Percentiles rank a stretch among this genome's conserved stretches.
These are phyloP conservation scores for Pelmatolapia mariae DNA, from an alignment of 2,113 vertebrate species.

Conservation along the genomic window DNA sequence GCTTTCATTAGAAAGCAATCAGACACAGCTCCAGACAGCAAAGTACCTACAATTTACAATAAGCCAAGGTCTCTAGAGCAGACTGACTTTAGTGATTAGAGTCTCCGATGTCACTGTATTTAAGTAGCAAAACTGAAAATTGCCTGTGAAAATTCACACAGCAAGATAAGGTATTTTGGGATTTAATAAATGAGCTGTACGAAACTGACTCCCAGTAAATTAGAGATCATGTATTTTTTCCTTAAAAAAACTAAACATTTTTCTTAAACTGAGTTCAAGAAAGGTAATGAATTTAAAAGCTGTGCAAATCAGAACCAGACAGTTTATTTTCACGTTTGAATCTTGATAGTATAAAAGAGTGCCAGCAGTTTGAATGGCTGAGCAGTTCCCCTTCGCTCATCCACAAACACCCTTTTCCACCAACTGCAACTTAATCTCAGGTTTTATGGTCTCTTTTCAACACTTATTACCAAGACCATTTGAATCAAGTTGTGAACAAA, in stretches of 20 bases:
- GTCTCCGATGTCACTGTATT: neutral
- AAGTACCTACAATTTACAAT: neutral
- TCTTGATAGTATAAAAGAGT: neutral
- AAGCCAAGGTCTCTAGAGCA: neutral
- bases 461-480: neutral
- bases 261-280: neutral
- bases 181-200: neutral
- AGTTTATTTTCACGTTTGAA: neutral
- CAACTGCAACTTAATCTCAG: neutral
- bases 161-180: neutral
- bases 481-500: neutral
- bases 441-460: neutral
- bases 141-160: neutral
- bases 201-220: neutral
- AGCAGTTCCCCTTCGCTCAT: neutral
- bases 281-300: neutral
- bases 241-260: neutral
- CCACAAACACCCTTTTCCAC: neutral
- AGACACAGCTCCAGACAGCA: neutral
- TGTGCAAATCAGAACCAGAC: neutral
- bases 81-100: neutral
- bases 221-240: neutral
- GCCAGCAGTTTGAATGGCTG: neutral
- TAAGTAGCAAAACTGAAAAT: neutral
- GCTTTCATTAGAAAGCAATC: neutral